Conservation (phyloP, 1,140 invertebrate species). For the Acromyrmex heyeri region DNA sequence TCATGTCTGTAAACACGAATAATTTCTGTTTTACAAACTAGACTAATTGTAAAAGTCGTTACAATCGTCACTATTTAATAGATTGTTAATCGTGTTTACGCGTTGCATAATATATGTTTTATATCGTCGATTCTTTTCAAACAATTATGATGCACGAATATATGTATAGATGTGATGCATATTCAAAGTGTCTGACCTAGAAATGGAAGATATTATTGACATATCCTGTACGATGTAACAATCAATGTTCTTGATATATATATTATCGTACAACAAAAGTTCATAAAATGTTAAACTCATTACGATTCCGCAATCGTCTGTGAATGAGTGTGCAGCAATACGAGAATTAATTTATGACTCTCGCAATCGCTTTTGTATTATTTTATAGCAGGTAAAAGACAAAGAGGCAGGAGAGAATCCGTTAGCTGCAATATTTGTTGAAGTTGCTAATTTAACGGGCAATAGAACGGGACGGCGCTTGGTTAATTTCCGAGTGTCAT, state of each 20-base stretch:
- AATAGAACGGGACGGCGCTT: constrained; percentile 30
- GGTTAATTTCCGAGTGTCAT: constrained; percentile 58
- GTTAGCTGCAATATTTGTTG: constrained; percentile 46
- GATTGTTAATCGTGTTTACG: neutral
- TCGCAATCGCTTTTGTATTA: constrained; percentile 46
- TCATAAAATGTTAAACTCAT: constrained; percentile 33
- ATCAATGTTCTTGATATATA: neutral
- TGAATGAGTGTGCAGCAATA: constrained; percentile 25
- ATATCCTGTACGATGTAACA: neutral
- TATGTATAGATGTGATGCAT: neutral
- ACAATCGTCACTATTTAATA: neutral
- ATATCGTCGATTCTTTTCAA: neutral
- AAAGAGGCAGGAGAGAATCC: constrained; percentile 29
- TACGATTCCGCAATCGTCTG: constrained; percentile 36
- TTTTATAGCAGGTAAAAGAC: constrained; percentile 3
- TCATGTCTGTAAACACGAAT: constrained; percentile 5
- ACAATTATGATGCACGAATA: neutral
- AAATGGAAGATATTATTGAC: constrained; percentile 2
- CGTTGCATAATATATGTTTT: neutral
- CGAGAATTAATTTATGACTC: constrained; percentile 52
- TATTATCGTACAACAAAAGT: constrained; percentile 24
- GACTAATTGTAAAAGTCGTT: constrained; percentile 1
- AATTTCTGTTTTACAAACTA: constrained; percentile 10
- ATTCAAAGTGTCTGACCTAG: neutral
- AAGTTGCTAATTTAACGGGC: constrained; percentile 51